Percentiles rank a stretch among this genome's conserved stretches.
phyloP scores from a whole-genome alignment of 53 echinoderm and acorn worm species.

The Temnopleurus reevesii region DNA sequence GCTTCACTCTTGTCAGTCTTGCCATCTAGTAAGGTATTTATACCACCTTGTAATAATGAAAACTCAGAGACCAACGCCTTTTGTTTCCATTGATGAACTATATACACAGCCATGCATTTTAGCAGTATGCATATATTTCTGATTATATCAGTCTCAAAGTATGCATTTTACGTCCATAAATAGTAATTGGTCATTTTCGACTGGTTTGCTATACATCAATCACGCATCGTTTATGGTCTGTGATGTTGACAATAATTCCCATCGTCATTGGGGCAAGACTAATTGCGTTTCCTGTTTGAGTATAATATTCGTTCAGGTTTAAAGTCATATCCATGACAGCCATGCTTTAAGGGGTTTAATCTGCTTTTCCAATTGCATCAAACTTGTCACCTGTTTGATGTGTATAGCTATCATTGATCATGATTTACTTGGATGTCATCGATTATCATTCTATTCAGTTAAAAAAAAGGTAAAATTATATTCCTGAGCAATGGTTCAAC shows the following conservation, averaged over 20 bases:
- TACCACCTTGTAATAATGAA: too few relatives aligned
- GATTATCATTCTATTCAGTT: too few relatives aligned
- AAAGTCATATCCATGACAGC: constrained; percentile 20
- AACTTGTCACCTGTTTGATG: constrained; percentile 6
- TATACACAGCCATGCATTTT: not conserved
- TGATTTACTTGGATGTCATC: constrained; percentile 25
- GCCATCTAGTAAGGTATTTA: too few relatives aligned
- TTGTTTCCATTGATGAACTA: not conserved
- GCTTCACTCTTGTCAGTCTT: too few relatives aligned
- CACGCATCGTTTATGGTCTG: constrained; percentile 48
- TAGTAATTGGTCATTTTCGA: constrained; percentile 47
- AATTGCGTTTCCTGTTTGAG: constrained; percentile 49
- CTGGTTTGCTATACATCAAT: constrained; percentile 31
- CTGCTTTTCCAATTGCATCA: not conserved
- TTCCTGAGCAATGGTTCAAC: too few relatives aligned
- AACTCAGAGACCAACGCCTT: too few relatives aligned
- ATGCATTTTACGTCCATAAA: constrained; percentile 28
- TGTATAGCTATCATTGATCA: not conserved
- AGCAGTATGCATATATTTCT: not conserved
- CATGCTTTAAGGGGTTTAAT: not conserved
- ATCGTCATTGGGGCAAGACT: constrained; percentile 46
- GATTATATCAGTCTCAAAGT: not conserved
- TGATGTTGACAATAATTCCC: constrained; percentile 53
- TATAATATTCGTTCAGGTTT: constrained; percentile 26
- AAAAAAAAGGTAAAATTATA: too few relatives aligned